Conservation (phyloP, 2,888 invertebrate species). For the Iphiclides podalirius region DNA sequence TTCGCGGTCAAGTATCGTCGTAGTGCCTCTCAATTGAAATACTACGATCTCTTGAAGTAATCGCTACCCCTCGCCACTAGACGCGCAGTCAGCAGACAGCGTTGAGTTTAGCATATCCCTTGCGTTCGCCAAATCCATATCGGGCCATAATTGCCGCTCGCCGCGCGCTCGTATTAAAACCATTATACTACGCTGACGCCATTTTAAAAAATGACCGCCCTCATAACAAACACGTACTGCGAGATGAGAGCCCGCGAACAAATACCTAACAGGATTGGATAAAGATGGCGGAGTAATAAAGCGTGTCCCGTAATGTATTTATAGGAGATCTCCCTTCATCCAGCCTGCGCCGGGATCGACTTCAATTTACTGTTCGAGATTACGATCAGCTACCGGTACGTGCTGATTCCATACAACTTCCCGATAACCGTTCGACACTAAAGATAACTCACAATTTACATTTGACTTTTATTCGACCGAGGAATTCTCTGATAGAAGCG, state of each 20-base stretch:
- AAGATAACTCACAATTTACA: constrained; percentile 23
- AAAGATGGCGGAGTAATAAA: constrained; percentile 76
- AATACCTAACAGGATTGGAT: constrained; percentile 69
- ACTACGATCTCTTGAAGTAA: constrained; percentile 66
- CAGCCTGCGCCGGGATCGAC: constrained; percentile 56
- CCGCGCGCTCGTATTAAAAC: too few relatives aligned
- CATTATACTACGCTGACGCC: too few relatives aligned
- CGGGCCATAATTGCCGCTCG: too few relatives aligned
- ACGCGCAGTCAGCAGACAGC: constrained; percentile 66
- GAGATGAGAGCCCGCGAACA: too few relatives aligned
- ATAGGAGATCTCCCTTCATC: constrained; percentile 61
- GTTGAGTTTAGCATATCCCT: constrained; percentile 67
- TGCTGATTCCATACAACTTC: constrained; percentile 41
- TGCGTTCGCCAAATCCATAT: constrained; percentile 56
- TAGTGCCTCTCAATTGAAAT: constrained; percentile 53
- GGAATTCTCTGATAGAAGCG: constrained; percentile 3
- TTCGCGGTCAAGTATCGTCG: constrained; percentile 58
- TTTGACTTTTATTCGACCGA: constrained; percentile 17
- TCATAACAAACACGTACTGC: too few relatives aligned
- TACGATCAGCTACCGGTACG: constrained; percentile 54
- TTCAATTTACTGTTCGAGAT: constrained; percentile 61
- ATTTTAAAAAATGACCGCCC: too few relatives aligned
- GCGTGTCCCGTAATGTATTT: constrained; percentile 77
- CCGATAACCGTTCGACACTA: constrained; percentile 21
- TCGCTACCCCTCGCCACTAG: constrained; percentile 59